Evolutionary conservation across 2,888 invertebrate species (phyloP).

Genomic region (Nomada flava): DNA sequence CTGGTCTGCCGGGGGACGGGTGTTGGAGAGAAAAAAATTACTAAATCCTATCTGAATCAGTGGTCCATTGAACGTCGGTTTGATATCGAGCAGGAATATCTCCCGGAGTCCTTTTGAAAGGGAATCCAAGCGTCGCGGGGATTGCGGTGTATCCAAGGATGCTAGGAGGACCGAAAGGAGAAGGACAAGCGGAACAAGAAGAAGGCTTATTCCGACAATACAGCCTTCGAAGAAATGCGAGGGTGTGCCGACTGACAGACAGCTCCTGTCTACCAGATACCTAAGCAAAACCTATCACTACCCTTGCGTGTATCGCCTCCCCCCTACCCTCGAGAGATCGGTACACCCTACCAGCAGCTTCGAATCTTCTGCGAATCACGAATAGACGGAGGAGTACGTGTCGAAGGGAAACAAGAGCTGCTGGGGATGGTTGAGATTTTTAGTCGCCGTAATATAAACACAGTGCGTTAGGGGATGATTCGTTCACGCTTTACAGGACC

Average conservation of each 20-base stretch:
- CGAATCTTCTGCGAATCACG: slow-evolving; percentile 39
- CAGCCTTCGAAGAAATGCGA: slow-evolving; percentile 73
- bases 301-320: slow-evolving; percentile 56
- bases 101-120: slow-evolving; percentile 70
- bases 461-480: background rate
- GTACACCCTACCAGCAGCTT: slow-evolving; percentile 12
- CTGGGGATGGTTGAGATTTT: slow-evolving; percentile 28
- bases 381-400: slow-evolving; percentile 28
- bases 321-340: slow-evolving; percentile 19
- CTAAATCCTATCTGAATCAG: slow-evolving; percentile 77
- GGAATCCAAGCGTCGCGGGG: slow-evolving; percentile 43
- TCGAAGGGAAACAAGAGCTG: slow-evolving; percentile 27
- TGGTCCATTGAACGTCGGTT: slow-evolving; percentile 76
- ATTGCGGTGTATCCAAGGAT: slow-evolving; percentile 27
- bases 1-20: slow-evolving; percentile 23
- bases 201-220: slow-evolving; percentile 79
- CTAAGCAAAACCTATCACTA: slow-evolving; percentile 73
- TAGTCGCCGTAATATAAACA: background rate
- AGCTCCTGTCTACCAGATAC: slow-evolving; percentile 79
- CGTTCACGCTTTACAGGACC: background rate
- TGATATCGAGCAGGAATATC: slow-evolving; percentile 77
- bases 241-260: slow-evolving; percentile 74
- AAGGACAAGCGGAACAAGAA: slow-evolving; percentile 56
- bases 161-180: slow-evolving; percentile 26
- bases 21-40: slow-evolving; percentile 70